A percentile compares a stretch with the other conserved stretches of the same genome.
These are phyloP conservation scores for Danio choprae DNA, from an alignment of 2,797 vertebrate species.

Conservation along the genomic window DNA sequence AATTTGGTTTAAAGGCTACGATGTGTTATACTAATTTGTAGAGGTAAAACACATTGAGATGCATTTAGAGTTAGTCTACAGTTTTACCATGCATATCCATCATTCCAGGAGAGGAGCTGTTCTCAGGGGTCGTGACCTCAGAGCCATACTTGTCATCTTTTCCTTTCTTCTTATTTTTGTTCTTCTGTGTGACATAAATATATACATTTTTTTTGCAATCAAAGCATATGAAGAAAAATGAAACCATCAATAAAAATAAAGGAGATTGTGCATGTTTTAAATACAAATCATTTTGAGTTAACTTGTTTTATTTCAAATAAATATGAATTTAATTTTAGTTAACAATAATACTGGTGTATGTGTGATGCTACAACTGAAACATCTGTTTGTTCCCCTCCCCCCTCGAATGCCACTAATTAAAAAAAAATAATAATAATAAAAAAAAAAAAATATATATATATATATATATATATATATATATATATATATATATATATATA, in stretches of 20 bases:
- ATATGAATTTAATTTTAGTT: too few species aligned
- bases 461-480: too few species aligned
- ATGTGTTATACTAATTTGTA: neutral
- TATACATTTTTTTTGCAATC: neutral
- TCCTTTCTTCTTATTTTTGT: constrained; percentile 96
- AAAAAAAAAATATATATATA: too few species aligned
- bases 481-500: too few species aligned
- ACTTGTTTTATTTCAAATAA: too few species aligned
- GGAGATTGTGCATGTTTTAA: too few species aligned
- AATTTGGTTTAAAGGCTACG: neutral
- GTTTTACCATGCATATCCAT: constrained; percentile 96
- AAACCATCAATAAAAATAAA: neutral
- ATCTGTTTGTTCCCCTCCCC: too few species aligned
- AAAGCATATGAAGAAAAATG: neutral
- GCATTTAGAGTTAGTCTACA: neutral
- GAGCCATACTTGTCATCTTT: constrained; percentile 98
- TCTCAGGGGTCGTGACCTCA: constrained; percentile 96
- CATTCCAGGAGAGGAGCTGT: constrained; percentile 98
- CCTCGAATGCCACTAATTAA: neutral
- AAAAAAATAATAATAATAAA: too few species aligned
- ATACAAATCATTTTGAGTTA: too few species aligned
- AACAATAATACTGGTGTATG: neutral
- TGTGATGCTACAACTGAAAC: neutral
- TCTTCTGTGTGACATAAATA: constrained; percentile 82
- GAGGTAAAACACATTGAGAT: neutral